phyloP scores from a whole-genome alignment of 2,113 vertebrate genomes.

The Actenoides hombroni region DNA sequence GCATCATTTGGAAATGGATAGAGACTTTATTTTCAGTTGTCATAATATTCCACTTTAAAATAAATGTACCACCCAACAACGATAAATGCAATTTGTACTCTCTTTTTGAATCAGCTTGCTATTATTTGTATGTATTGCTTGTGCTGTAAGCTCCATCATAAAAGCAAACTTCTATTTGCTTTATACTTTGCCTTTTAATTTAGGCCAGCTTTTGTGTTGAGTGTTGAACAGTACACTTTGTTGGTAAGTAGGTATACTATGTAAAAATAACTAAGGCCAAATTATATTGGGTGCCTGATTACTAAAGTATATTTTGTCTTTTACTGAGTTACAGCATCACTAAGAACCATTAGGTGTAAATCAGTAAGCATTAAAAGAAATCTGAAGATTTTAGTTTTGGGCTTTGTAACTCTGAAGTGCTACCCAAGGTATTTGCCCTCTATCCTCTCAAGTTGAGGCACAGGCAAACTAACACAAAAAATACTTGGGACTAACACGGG shows the following conservation, averaged over 20 bases:
- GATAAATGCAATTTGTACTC: neutral
- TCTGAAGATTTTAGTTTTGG: neutral
- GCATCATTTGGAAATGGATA: conserved; percentile 13
- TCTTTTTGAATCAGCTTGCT: neutral
- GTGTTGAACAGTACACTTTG: neutral
- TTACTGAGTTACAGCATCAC: neutral
- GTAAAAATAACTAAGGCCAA: neutral
- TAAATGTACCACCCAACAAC: neutral
- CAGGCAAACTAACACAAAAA: conserved; percentile 1
- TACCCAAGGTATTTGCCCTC: neutral
- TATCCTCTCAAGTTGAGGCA: neutral
- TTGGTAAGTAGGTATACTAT: neutral
- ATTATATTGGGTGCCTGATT: neutral
- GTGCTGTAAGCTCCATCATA: neutral
- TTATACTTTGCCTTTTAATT: neutral
- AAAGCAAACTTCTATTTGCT: neutral
- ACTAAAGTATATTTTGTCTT: neutral
- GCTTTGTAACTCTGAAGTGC: neutral
- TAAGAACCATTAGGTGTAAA: neutral
- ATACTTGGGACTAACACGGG: neutral
- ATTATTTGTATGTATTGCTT: neutral
- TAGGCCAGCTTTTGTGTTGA: neutral
- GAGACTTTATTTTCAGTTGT: conserved; percentile 42
- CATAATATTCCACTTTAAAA: conserved; percentile 29
- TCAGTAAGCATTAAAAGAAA: neutral